Conservation (phyloP, 2,797 vertebrate species). For the Coregonus ussuriensis region DNA sequence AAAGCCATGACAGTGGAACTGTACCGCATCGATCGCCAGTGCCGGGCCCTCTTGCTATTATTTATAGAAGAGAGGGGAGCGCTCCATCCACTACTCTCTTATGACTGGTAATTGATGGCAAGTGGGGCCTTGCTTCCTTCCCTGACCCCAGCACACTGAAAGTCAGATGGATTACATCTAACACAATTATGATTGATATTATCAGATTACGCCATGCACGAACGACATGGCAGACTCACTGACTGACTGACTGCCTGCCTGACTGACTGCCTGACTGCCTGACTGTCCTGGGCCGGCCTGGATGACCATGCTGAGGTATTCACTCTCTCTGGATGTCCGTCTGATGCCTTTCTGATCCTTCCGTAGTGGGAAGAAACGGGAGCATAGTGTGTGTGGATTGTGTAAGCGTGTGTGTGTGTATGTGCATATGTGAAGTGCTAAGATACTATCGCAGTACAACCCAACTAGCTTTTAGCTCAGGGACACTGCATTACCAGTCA, state of each 20-base stretch:
- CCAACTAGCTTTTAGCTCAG: constrained; percentile 4
- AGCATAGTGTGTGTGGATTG: constrained; percentile 12
- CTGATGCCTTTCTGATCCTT: constrained; percentile 50
- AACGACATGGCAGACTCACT: constrained; percentile 62
- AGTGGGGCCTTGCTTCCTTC: constrained; percentile 87
- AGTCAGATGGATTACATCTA: constrained; percentile 91
- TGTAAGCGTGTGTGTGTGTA: not conserved
- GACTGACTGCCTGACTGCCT: not conserved
- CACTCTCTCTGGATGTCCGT: constrained; percentile 53
- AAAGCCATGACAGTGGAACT: constrained; percentile 89
- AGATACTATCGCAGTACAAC: not conserved
- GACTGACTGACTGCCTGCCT: too few species aligned
- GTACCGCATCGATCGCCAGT: constrained; percentile 83
- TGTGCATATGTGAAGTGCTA: not conserved
- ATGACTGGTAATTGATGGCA: constrained; percentile 91
- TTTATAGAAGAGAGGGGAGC: constrained; percentile 81
- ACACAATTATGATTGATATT: constrained; percentile 93
- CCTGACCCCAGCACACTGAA: constrained; percentile 87
- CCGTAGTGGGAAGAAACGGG: constrained; percentile 52
- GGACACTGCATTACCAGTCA: not conserved
- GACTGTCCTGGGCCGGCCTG: constrained; percentile 58
- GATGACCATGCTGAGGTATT: constrained; percentile 73
- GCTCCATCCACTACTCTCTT: constrained; percentile 82
- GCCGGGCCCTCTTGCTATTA: constrained; percentile 83
- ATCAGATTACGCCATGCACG: constrained; percentile 84